Evolutionary conservation across 2,797 vertebrate species (phyloP).

Genomic region (Alosa sapidissima): DNA sequence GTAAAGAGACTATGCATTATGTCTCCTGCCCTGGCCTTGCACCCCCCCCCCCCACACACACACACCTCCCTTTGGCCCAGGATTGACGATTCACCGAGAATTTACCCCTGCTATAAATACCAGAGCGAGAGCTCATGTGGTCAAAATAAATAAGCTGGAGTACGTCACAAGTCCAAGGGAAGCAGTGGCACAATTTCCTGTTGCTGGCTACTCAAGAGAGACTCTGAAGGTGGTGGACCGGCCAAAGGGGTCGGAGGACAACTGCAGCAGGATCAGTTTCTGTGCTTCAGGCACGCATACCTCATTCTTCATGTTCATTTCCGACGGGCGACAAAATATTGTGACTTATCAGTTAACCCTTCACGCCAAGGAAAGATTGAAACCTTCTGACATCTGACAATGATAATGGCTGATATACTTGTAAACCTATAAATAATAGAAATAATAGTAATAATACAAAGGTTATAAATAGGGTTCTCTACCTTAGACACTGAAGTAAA

Average conservation of each 20-base stretch:
- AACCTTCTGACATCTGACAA: background rate
- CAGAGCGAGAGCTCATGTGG: conserved; percentile 67
- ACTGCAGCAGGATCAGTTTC: conserved; percentile 42
- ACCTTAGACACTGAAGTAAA: no score
- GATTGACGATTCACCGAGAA: conserved; percentile 68
- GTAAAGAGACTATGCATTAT: conserved; percentile 71
- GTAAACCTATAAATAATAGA: background rate
- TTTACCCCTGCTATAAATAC: conserved; percentile 75
- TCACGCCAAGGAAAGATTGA: background rate
- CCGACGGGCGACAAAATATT: conserved; percentile 47
- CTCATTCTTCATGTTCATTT: conserved; percentile 18
- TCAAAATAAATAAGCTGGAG: conserved; percentile 73
- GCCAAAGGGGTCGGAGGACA: conserved; percentile 34
- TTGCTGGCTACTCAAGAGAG: background rate
- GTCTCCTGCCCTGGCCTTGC: conserved; percentile 54
- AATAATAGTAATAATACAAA: background rate
- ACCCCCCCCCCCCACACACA: conserved; percentile 11
- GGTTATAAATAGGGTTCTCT: background rate
- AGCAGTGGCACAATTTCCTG: conserved; percentile 43
- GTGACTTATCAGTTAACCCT: conserved; percentile 31
- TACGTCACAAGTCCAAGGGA: conserved; percentile 54
- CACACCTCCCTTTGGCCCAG: conserved; percentile 50
- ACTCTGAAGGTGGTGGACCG: background rate
- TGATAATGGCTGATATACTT: background rate
- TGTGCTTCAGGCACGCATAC: conserved; percentile 28